Base-by-base conservation (phyloP, 2,797 vertebrate species). In the Tangara arthus region DNA sequence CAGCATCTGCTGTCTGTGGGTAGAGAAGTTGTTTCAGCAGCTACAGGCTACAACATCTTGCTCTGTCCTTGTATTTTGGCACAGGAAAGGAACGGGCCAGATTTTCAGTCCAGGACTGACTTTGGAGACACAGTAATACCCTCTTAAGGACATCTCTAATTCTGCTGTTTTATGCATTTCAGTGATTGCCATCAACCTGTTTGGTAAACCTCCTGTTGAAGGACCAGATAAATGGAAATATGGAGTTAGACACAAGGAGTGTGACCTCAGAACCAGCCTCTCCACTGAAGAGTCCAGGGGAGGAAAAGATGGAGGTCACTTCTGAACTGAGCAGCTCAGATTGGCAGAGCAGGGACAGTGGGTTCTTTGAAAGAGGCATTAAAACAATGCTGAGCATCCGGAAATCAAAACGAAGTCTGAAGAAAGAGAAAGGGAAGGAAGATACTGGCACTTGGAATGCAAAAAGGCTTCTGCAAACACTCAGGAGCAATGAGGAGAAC, bases 401-500 rank as follows among this genome's bases (percentile, higher is more conserved):
- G 60, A 93, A 37, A 57, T 47, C 82, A 28, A 87, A 30, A n/a
- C 57, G 0, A 56, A 87, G 23, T 52, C 18, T 2, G 0, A 75
- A 41, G 70, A 97, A 59, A 71, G 92, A 94, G 34, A 90, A 46
- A 77, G 64, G 30, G 49, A 92, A 88, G 26, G 95, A 94, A 79
- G 66, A 47, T 28, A 57, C 15, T 4, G 72, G 81, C 32, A 68
- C 69, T 19, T 91, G 89, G 89, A 93, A 68, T 72, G 27, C 56
- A 32, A 96, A 50, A 61, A 41, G 2, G 2, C 32, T 83, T 68
- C 35, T 77, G 44, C 27, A 2, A 44, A 55, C n/a, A 27, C 27
- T 69, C 61, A 95, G 68, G 83, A 78, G 1, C 73, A n/a, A 2
- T 0, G 60, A 87, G n/a, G 93, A 83, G 73, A 83, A 30, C 34